Evolutionary conservation across 2,797 vertebrate species (phyloP).

Genomic region (Lagocephalus sceleratus): DNA sequence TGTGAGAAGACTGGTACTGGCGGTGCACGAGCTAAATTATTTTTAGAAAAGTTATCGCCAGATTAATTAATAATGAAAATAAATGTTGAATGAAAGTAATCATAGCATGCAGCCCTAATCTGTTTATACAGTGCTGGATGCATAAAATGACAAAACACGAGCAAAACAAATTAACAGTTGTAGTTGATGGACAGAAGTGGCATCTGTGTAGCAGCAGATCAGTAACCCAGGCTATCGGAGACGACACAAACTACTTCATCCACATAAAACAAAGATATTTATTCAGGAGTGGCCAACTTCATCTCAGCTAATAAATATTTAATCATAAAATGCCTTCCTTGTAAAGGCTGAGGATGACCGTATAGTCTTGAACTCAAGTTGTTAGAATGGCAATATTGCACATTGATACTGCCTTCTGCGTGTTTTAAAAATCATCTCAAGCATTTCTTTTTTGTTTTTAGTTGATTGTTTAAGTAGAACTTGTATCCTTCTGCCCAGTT

Average conservation of each 20-base stretch:
- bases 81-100: background rate
- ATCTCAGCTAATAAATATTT: constrained; percentile 1
- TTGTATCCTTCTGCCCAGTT: background rate
- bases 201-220: constrained; percentile 28
- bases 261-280: background rate
- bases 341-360: background rate
- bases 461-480: background rate
- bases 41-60: background rate
- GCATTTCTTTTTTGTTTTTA: too few species aligned
- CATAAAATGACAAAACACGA: constrained; percentile 14
- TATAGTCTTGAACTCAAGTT: too few species aligned
- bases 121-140: constrained; percentile 5
- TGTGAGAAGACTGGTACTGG: too few species aligned
- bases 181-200: constrained; percentile 27
- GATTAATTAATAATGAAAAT: constrained; percentile 13
- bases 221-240: constrained; percentile 41
- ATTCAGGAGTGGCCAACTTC: background rate
- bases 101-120: background rate
- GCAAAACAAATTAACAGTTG: constrained; percentile 17
- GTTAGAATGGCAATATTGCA: too few species aligned
- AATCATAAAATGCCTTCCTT: constrained; percentile 17
- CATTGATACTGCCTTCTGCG: too few species aligned
- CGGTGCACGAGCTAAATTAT: too few species aligned
- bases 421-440: too few species aligned
- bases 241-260: constrained; percentile 37